These are phyloP conservation scores for Lepilemur ruficaudatus DNA, from an alignment of 2,797 vertebrate genomes.

Conservation along the genomic window DNA sequence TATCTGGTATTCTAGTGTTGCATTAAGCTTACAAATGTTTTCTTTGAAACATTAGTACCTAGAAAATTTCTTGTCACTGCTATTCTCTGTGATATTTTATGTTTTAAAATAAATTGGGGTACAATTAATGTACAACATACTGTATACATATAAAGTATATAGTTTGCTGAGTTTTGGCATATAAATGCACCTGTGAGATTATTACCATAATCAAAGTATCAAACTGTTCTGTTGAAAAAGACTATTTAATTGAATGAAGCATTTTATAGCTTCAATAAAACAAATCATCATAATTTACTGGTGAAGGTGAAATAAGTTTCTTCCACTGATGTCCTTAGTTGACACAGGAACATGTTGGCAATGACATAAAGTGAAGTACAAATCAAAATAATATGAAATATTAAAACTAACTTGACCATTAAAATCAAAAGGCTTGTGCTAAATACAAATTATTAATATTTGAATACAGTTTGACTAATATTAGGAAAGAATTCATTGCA, in stretches of 20 bases:
- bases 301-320: neutral
- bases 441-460: neutral
- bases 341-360: neutral
- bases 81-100: neutral
- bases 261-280: neutral
- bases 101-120: neutral
- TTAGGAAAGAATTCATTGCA: neutral
- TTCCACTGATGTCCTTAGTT: neutral
- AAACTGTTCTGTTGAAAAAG: neutral
- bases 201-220: neutral
- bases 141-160: neutral
- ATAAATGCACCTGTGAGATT: neutral
- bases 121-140: neutral
- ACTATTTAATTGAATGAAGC: neutral
- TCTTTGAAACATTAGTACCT: neutral
- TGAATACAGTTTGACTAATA: conserved; percentile 14
- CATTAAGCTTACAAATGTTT: neutral
- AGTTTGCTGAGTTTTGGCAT: neutral
- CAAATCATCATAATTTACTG: neutral
- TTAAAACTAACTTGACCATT: neutral
- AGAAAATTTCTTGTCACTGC: neutral
- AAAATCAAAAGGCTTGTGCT: neutral
- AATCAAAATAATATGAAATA: neutral
- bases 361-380: neutral
- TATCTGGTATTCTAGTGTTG: neutral